Percentiles rank a stretch among this genome's conserved stretches.
Conservation (phyloP, 1,140 invertebrate genomes). For the Bursaphelenchus mucronatus region DNA sequence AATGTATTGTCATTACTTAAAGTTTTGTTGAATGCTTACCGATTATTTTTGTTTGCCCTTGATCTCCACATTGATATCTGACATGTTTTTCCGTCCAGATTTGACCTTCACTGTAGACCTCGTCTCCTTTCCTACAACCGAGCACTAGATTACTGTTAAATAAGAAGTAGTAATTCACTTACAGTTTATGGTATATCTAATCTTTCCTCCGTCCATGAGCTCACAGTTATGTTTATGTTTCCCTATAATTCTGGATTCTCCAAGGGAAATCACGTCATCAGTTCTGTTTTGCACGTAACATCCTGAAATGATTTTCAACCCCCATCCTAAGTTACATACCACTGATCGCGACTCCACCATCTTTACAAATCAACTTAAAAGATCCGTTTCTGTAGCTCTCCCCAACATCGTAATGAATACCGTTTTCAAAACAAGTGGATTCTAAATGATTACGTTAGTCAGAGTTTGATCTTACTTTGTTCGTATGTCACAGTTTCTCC, state of each 20-base stretch:
- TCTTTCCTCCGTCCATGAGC: conserved; percentile 49
- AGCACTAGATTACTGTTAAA: conserved; percentile 45
- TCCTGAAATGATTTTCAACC: conserved; percentile 38
- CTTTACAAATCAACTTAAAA: conserved; percentile 54
- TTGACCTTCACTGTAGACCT: conserved; percentile 49
- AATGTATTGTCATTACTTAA: conserved; percentile 8
- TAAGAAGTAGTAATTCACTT: conserved; percentile 20
- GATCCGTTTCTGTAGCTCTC: conserved; percentile 58
- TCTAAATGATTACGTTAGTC: conserved; percentile 35
- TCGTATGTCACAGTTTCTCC: conserved; percentile 59
- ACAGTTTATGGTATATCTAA: conserved; percentile 56
- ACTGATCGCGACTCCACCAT: conserved; percentile 49
- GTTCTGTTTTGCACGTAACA: conserved; percentile 53
- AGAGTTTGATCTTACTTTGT: conserved; percentile 43
- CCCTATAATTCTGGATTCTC: conserved; percentile 51
- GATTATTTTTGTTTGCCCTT: conserved; percentile 45
- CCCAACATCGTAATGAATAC: conserved; percentile 57
- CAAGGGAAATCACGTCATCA: conserved; percentile 48
- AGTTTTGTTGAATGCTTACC: conserved; percentile 29
- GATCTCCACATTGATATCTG: conserved; percentile 49
- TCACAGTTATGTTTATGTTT: conserved; percentile 53
- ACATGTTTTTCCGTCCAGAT: conserved; percentile 60
- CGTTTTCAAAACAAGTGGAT: conserved; percentile 59
- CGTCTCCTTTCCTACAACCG: conserved; percentile 49
- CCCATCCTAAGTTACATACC: conserved; percentile 30